Percentiles rank a stretch among this genome's conserved stretches.
Evolutionary conservation across 2,888 invertebrate species (phyloP).

Genomic region (Zootermopsis nevadensis): DNA sequence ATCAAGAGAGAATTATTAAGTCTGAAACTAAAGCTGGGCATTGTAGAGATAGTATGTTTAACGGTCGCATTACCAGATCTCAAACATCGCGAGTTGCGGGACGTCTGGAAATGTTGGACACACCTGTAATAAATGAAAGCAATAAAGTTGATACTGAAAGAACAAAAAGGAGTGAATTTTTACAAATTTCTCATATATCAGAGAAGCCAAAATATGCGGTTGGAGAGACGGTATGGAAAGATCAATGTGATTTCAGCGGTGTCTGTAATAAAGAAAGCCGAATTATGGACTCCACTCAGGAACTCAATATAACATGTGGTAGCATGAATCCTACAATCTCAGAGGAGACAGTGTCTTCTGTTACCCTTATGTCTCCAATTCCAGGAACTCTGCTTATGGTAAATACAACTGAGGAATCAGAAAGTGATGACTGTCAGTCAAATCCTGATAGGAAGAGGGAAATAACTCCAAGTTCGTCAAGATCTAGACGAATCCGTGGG

Average conservation of each 20-base stretch:
- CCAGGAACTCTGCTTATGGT: constrained; percentile 42
- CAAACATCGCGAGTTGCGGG: constrained; percentile 28
- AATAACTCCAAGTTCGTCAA: constrained; percentile 22
- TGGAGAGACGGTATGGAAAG: constrained; percentile 24
- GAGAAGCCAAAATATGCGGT: constrained; percentile 8
- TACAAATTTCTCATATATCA: constrained; percentile 7
- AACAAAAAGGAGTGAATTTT: constrained; percentile 26
- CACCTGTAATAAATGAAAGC: neutral
- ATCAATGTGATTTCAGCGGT: neutral
- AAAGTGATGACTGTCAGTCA: constrained; percentile 37
- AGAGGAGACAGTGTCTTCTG: constrained; percentile 18
- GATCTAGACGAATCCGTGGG: constrained; percentile 31
- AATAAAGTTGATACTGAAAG: constrained; percentile 21
- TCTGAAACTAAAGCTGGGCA: neutral
- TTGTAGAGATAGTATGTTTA: constrained; percentile 31
- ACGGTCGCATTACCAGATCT: constrained; percentile 31
- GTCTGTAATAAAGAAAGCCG: constrained; percentile 22
- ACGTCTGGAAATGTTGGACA: neutral
- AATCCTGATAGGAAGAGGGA: constrained; percentile 20
- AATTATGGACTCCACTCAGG: constrained; percentile 45
- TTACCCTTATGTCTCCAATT: constrained; percentile 42
- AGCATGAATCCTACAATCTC: constrained; percentile 17
- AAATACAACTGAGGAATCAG: constrained; percentile 34
- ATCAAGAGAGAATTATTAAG: constrained; percentile 1
- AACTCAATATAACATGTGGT: constrained; percentile 48